Conservation (phyloP, 2,797 vertebrate species). For the Scleropages formosus region DNA sequence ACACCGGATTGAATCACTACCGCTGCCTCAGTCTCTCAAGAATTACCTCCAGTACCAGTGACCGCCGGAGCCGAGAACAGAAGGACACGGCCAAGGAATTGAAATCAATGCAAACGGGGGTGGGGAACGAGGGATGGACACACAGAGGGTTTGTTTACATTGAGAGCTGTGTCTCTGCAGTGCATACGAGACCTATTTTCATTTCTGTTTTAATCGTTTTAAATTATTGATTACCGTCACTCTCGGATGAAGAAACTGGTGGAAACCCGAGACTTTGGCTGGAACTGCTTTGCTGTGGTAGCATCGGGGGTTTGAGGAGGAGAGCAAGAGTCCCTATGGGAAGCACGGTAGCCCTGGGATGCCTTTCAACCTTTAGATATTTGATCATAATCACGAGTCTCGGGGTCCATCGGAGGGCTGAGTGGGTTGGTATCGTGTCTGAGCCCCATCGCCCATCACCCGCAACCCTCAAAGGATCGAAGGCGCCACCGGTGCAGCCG, state of each 20-base stretch:
- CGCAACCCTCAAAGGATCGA: not conserved
- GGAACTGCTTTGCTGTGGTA: conserved; percentile 18
- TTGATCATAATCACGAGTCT: not conserved
- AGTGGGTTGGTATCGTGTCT: too few relatives aligned
- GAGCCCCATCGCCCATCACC: not conserved
- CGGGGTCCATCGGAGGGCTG: not conserved
- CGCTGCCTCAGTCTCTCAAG: conserved; percentile 93
- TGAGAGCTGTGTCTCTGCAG: conserved; percentile 40
- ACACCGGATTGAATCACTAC: conserved; percentile 85
- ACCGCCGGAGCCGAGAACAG: conserved; percentile 40
- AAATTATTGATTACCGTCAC: conserved; percentile 62
- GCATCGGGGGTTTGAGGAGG: not conserved
- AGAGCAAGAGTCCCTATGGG: not conserved
- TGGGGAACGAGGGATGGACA: conserved; percentile 30
- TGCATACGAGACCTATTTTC: conserved; percentile 40
- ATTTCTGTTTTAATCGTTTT: conserved; percentile 52
- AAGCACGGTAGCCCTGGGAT: conserved; percentile 40
- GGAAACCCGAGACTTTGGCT: conserved; percentile 9
- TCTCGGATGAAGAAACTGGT: conserved; percentile 29
- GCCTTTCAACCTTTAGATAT: conserved; percentile 22
- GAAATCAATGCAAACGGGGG: conserved; percentile 16
- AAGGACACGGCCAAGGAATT: conserved; percentile 27
- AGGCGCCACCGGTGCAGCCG: not conserved
- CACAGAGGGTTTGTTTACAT: conserved; percentile 47
- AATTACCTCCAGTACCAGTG: conserved; percentile 99